Evolutionary conservation across 2,797 vertebrate species (phyloP).

Genomic region (Microchirus variegatus): DNA sequence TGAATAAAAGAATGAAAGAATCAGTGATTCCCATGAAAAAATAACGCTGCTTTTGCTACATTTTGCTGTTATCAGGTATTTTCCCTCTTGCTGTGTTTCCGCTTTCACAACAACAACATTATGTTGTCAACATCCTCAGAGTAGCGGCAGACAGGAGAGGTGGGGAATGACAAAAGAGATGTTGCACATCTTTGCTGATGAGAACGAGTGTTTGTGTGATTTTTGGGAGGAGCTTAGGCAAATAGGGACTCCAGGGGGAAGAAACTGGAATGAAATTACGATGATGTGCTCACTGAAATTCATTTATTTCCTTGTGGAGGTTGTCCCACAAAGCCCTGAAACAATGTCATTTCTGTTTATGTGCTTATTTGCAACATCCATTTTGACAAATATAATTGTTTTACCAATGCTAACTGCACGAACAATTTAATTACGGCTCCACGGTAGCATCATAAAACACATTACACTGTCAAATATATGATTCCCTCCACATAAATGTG

Average conservation of each 20-base stretch:
- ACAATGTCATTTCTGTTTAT: constrained; percentile 26
- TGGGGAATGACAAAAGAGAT: background rate
- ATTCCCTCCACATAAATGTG: background rate
- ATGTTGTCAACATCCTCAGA: background rate
- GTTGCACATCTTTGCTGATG: background rate
- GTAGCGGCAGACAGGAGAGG: background rate
- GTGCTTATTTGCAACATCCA: constrained; percentile 16
- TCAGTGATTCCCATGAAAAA: too few relatives aligned
- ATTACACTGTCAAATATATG: background rate
- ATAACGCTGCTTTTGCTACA: too few relatives aligned
- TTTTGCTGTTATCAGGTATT: too few relatives aligned
- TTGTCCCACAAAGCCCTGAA: background rate
- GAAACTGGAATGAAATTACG: constrained; percentile 49
- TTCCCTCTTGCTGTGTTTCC: too few relatives aligned
- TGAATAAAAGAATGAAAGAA: too few relatives aligned
- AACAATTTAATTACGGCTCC: constrained; percentile 30
- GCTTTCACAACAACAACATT: too few relatives aligned
- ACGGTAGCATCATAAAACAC: background rate
- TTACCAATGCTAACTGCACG: constrained; percentile 7
- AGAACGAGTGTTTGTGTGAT: background rate
- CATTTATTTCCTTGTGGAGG: constrained; percentile 35
- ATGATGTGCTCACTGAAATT: constrained; percentile 30
- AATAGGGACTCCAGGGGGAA: constrained; percentile 43
- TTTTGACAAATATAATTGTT: constrained; percentile 28
- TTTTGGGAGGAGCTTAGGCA: constrained; percentile 18